Base-by-base conservation (phyloP, 2,113 vertebrate genomes). In the Heterotilapia buettikoferi region DNA sequence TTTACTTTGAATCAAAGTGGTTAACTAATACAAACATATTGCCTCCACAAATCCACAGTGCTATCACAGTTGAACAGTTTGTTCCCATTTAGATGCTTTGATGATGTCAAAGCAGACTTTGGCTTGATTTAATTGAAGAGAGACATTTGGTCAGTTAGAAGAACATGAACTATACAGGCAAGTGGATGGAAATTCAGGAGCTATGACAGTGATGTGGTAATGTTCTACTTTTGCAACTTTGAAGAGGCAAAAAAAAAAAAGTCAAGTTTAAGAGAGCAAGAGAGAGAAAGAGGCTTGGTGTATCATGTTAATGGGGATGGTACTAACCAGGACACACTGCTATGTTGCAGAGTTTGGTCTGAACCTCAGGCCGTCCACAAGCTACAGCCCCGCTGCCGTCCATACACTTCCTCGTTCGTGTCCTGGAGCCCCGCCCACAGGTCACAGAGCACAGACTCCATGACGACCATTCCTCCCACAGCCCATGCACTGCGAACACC, bases 391-490 rank as follows among this genome's bases (percentile, higher is more conserved):
- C 95, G 93, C 94, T 88, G 93, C 95, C 97, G 93, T 97, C 96
- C 94, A 92, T 94, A 93, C 98, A 99, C 91, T 92, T 98, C 97
- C 98, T 97, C 95, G 94, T 97, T 96, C 98, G 96, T 85, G 96
- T 99, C 96, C 98, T 97, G 94, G 97, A 97, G 96, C 98, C 98
- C 94, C 97, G 96, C 96, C 98, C 98, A 94, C 98, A 99, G 94
- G 98, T 98, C 96, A 97, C 97, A 68, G 98, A 99, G 97, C 98
- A 99, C 95, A 98, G 97, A 96, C 97, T 99, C 98, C 98, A 99
- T 82, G 97, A 97, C 82, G 98, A 98, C 98, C 98, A 98, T 94
- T 97, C 97, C 96, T 98, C 97, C 98, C 98, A 98, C 91, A 93
- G 96, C 94, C 97, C 97, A 97, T 97, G 97, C 96, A 97, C 98